Conservation (phyloP, 1,140 invertebrate genomes). For the Daktulosphaira vitifoliae region DNA sequence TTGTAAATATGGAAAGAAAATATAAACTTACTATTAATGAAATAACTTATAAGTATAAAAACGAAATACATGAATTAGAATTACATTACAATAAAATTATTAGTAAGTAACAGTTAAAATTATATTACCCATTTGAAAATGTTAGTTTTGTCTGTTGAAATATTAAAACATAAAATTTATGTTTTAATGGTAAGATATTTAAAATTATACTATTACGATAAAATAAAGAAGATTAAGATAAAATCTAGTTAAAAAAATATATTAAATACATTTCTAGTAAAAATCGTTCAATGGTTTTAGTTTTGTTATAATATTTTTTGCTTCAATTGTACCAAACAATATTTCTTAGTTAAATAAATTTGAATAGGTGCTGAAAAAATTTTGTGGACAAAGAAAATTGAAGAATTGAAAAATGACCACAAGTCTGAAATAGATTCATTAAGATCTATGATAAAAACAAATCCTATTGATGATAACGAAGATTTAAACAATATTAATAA, state of each 20-base stretch:
- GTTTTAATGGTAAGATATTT: too few relatives aligned
- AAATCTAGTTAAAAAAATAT: too few relatives aligned
- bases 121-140: too few relatives aligned
- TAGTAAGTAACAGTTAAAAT: slow-evolving; percentile 13
- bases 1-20: slow-evolving; percentile 14
- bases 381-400: slow-evolving; percentile 5
- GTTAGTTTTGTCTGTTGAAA: too few relatives aligned
- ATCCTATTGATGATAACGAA: background rate
- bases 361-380: slow-evolving; percentile 14
- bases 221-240: too few relatives aligned
- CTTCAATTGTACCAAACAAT: too few relatives aligned
- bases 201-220: too few relatives aligned
- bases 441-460: background rate
- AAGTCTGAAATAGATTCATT: background rate
- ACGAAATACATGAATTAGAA: slow-evolving; percentile 19
- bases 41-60: slow-evolving; percentile 20
- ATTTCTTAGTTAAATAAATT: too few relatives aligned
- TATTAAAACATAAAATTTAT: too few relatives aligned
- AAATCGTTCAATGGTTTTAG: too few relatives aligned
- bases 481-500: slow-evolving; percentile 2
- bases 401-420: slow-evolving; percentile 20
- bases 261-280: too few relatives aligned
- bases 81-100: slow-evolving; percentile 18
- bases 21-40: slow-evolving; percentile 20
- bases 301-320: too few relatives aligned